Percentiles rank a stretch among this genome's conserved stretches.
These are phyloP conservation scores for Nycticryphes semicollaris DNA, from an alignment of 2,113 vertebrate species.

Conservation along the genomic window DNA sequence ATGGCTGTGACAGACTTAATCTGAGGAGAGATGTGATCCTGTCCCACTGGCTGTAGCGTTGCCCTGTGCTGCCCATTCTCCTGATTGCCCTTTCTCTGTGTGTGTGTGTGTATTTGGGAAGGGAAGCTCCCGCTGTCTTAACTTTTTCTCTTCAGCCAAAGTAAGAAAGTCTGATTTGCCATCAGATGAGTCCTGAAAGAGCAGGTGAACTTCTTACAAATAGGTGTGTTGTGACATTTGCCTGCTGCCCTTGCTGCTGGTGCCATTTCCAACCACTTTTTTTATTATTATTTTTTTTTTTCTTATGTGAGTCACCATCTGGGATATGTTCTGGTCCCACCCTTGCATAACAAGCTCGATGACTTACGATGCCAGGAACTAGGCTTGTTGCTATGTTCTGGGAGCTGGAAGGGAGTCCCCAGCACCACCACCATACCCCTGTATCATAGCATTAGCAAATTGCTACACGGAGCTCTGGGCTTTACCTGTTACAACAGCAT, in stretches of 20 bases:
- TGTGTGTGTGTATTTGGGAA: background rate
- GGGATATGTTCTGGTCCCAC: slow-evolving; percentile 21
- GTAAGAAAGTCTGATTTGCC: background rate
- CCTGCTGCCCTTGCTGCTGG: background rate
- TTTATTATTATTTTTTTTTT: background rate
- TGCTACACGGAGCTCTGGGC: background rate
- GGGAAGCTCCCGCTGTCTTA: background rate
- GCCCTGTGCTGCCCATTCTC: background rate
- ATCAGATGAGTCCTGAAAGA: slow-evolving; percentile 4
- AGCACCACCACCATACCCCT: background rate
- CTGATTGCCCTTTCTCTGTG: background rate
- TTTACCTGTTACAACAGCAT: background rate
- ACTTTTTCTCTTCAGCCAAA: background rate
- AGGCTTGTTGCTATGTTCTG: background rate
- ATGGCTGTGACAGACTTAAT: background rate
- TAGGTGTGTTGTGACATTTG: slow-evolving; percentile 7
- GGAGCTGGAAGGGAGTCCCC: background rate
- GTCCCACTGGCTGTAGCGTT: background rate
- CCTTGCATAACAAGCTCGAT: slow-evolving; percentile 52
- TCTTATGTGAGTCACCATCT: background rate
- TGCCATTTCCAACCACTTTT: background rate
- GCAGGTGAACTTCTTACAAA: background rate
- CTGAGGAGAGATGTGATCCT: background rate
- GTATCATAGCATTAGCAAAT: background rate
- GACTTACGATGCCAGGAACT: slow-evolving; percentile 16